A percentile compares a stretch with the other conserved stretches of the same genome.
phyloP scores from a whole-genome alignment of 2,888 invertebrate species.

The Acleris cristana region DNA sequence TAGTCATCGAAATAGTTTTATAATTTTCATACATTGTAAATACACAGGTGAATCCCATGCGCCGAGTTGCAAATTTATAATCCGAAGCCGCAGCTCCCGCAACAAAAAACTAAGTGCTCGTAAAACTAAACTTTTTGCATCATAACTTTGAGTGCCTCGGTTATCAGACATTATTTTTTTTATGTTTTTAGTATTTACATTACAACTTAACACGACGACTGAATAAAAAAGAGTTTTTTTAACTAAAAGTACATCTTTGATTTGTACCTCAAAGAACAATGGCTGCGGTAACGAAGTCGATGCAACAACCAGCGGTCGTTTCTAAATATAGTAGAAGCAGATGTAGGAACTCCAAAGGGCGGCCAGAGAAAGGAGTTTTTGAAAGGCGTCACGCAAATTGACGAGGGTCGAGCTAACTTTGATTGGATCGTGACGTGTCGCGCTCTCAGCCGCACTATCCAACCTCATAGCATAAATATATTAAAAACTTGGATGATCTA shows the following conservation, averaged over 20 bases:
- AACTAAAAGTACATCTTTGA: not conserved
- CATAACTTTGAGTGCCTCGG: no score
- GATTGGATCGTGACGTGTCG: constrained; percentile 25
- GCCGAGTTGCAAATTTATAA: no score
- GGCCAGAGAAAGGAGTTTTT: constrained; percentile 17
- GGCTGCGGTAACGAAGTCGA: not conserved
- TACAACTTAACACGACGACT: no score
- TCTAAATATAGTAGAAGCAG: not conserved
- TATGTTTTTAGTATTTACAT: no score
- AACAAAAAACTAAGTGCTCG: no score
- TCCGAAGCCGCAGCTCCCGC: no score
- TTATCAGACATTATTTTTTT: no score
- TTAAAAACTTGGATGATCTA: constrained; percentile 12
- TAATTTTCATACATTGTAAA: no score
- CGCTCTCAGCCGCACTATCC: constrained; percentile 10
- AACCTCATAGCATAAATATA: constrained; percentile 7
- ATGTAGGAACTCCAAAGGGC: constrained; percentile 2
- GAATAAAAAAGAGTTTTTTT: no score
- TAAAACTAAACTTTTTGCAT: no score
- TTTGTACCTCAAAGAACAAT: not conserved
- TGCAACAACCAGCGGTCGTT: not conserved
- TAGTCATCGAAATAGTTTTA: no score
- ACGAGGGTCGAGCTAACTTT: constrained; percentile 34
- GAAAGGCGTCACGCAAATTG: constrained; percentile 20
- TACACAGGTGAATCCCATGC: no score